phyloP scores from a whole-genome alignment of 2,113 vertebrate genomes.

The Siniperca chuatsi region DNA sequence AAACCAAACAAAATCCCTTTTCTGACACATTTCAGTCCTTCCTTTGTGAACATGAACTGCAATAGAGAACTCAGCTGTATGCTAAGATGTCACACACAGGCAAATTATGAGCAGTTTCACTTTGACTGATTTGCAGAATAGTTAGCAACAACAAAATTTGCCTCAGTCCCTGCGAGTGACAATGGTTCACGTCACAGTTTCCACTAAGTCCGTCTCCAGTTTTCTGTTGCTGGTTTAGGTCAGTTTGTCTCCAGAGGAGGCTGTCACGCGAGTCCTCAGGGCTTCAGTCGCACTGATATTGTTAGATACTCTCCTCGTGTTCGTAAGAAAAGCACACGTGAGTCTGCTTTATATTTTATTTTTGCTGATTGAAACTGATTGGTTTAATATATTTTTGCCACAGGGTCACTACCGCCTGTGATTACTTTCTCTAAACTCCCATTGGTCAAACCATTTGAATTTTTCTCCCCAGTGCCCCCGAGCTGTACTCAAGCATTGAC shows the following conservation, averaged over 20 bases:
- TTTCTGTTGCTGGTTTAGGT: not conserved
- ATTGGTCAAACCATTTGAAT: constrained; percentile 19
- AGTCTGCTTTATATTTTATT: constrained; percentile 26
- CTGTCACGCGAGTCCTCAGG: not conserved
- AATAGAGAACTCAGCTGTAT: not conserved
- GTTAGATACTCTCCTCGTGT: not conserved
- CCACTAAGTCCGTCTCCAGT: constrained; percentile 9
- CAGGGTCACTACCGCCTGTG: not conserved
- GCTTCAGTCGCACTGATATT: not conserved
- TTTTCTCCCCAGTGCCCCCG: constrained; percentile 14
- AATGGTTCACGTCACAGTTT: constrained; percentile 8
- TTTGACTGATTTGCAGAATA: constrained; percentile 5
- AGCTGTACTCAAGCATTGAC: constrained; percentile 8
- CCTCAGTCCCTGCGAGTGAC: not conserved
- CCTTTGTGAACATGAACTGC: not conserved
- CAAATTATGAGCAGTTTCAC: not conserved
- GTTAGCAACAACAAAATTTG: not conserved
- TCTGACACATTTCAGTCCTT: not conserved
- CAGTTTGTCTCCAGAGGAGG: not conserved
- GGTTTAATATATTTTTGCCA: constrained; percentile 1
- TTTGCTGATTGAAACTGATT: constrained; percentile 25
- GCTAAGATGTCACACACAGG: not conserved
- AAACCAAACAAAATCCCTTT: not conserved
- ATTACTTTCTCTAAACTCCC: constrained; percentile 15
- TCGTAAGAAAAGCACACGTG: not conserved